Percentiles rank a stretch among this genome's conserved stretches.
These are phyloP conservation scores for Anodontia alba DNA, from an alignment of 2,888 invertebrate species.

Conservation along the genomic window DNA sequence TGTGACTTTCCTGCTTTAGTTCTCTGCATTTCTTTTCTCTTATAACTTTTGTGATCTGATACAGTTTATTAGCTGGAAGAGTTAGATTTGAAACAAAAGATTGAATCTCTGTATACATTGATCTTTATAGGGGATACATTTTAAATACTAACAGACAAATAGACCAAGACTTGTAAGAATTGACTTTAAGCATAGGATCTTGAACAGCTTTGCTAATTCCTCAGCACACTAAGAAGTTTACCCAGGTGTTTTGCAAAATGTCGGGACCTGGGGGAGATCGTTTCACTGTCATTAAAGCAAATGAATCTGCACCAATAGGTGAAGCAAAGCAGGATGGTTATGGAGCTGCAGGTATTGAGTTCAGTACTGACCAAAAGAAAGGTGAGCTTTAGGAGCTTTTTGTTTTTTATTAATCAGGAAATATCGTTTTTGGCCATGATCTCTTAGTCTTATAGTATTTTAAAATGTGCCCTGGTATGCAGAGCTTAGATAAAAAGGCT, in stretches of 20 bases:
- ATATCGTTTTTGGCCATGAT: neutral
- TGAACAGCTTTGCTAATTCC: no score
- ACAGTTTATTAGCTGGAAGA: neutral
- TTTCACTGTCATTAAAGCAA: slow-evolving; percentile 47
- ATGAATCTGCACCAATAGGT: slow-evolving; percentile 47
- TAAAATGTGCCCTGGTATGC: no score
- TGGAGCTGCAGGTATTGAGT: slow-evolving; percentile 48
- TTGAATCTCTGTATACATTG: neutral
- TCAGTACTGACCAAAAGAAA: slow-evolving; percentile 24
- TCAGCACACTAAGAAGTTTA: no score
- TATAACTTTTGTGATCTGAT: no score
- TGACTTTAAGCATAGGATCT: no score
- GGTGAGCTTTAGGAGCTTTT: slow-evolving; percentile 30
- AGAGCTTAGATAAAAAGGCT: no score
- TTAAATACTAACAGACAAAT: no score
- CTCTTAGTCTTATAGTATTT: no score
- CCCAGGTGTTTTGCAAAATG: slow-evolving; percentile 23
- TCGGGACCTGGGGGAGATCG: slow-evolving; percentile 31
- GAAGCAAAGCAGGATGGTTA: slow-evolving; percentile 49
- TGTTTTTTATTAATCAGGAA: neutral
- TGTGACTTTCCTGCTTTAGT: no score
- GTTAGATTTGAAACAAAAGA: neutral
- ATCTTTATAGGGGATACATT: no score
- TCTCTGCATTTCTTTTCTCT: no score
- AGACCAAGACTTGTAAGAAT: no score